Base-by-base conservation (phyloP, 2,113 vertebrate species). In the Procavia capensis region DNA sequence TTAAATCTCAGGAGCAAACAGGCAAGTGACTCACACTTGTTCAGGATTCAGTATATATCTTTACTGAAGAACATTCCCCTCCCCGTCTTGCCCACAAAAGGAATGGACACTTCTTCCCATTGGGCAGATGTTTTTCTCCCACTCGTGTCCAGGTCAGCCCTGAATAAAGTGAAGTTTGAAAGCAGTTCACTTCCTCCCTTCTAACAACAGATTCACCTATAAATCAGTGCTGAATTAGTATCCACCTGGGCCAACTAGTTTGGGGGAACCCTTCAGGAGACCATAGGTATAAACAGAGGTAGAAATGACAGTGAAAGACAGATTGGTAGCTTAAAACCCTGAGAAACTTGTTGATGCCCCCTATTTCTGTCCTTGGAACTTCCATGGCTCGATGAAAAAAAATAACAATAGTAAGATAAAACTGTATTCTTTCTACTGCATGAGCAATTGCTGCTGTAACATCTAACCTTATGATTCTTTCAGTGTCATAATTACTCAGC, bases 51-150 rank as follows among this genome's bases (percentile, higher is more conserved):
- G 7, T 6, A 0, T 10, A 24, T 34, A 50, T 61, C 5, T 57
- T 1, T 34, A 47, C 9, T 25, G 63, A 54, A 61, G 29, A 8
- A 1, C 2, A 25, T 31, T 17, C 20, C 0, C 9, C 24, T 24
- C 11, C 9, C 34, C 6, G 5, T 68, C 29, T 13, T n/a, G 27
- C 34, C 34, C 7, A 3, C 16, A 85, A 54, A 74, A 6, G 41
- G 92, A 91, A 76, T 72, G 4, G 22, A 6, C 14, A 72, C n/a
- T 29, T 45, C 27, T 72, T 87, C 7, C 16, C 4, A 29, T 1
- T n/a, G 4, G n/a, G 24, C 80, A 13, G 54, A 9, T 27, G n/a
- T 84, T 80, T 87, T 34, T 27, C 84, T 2, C 7, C 1, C 6
- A 6, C 9, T 47, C 1, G 72, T 10, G 81, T 92, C 13, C 34